Evolutionary conservation across 2,113 vertebrate genomes (phyloP), one percentile per base, ranked within the genome.

Genomic region (Puntigrus tetrazona): DNA sequence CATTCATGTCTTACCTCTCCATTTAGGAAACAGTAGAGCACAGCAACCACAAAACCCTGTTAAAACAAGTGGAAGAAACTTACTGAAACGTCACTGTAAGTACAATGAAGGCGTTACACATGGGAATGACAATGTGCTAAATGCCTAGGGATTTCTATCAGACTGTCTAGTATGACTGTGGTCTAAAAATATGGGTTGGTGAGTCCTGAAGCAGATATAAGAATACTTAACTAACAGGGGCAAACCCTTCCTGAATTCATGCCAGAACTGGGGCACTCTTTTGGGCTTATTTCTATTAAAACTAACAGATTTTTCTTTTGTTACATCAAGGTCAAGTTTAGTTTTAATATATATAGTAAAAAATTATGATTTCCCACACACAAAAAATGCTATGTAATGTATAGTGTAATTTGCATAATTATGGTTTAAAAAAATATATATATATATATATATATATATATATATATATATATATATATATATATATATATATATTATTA

Each of bases 1-100:
- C 38, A 22, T 79, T 9, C 18, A 16, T 67, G 16, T 79, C 93
- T 93, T 94, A 99, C 98, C 97, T 99, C 98, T 85, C 97, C 97
- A 20, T 99, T 99, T 88, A 99, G 94, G 91, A 99, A 99, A 90
- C 98, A 99, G 91, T 99, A 99, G 81, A 99, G 97, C 47, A 99
- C 96, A 5, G 98, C 97, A 3, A 99, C 98, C 87, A 98, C 97
- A 84, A 99, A 99, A 34, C 98, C 98, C 98, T 99, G 83, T 41
- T 76, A 65, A 87, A 89, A 70, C 85, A 43, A 57, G 70, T 25
- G 78, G n/a, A 84, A 87, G 52, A 4, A 81, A 25, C 25, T 73
- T 50, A 34, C 69, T 70, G 4, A 34, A 5, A 27, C 2, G 13
- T 76, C 73, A 75, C 7, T 50, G 36, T 14, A 38, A 36, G 10